Percentiles rank a stretch among this genome's conserved stretches.
Evolutionary conservation across 2,113 vertebrate species (phyloP).

Genomic region (Tetrao urogallus): DNA sequence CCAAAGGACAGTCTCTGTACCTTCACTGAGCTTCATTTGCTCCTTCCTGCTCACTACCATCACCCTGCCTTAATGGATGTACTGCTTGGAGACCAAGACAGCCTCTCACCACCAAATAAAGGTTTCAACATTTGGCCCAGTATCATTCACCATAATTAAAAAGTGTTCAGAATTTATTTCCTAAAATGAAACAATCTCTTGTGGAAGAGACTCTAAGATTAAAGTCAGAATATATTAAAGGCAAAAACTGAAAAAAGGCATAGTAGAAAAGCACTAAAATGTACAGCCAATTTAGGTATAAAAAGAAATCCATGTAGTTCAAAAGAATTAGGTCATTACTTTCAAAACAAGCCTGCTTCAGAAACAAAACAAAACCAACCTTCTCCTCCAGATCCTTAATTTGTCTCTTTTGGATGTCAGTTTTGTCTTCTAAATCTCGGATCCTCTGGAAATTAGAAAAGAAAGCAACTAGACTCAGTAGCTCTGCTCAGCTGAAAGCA

Average conservation of each 20-base stretch:
- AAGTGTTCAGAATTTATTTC: neutral
- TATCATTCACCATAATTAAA: neutral
- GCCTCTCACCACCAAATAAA: neutral
- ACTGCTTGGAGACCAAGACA: neutral
- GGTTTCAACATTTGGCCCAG: neutral
- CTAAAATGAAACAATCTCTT: neutral
- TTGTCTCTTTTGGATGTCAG: slow-evolving; percentile 97
- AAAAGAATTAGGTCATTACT: neutral
- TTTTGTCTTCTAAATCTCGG: slow-evolving; percentile 97
- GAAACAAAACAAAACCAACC: slow-evolving; percentile 75
- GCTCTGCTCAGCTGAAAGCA: neutral
- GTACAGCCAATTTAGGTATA: neutral
- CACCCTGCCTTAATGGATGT: neutral
- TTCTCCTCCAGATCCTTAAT: slow-evolving; percentile 99
- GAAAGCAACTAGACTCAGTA: neutral
- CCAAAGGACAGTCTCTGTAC: neutral
- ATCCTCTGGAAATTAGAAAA: slow-evolving; percentile 87
- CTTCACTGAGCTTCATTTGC: neutral
- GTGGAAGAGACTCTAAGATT: neutral
- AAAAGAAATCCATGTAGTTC: neutral
- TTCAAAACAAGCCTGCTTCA: neutral
- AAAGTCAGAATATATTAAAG: neutral
- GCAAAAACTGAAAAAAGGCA: neutral
- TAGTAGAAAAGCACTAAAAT: neutral
- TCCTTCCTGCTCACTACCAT: neutral